A percentile compares a stretch with the other conserved stretches of the same genome.
phyloP scores from a whole-genome alignment of 2,113 vertebrate species.

The Brachyistius frenatus region DNA sequence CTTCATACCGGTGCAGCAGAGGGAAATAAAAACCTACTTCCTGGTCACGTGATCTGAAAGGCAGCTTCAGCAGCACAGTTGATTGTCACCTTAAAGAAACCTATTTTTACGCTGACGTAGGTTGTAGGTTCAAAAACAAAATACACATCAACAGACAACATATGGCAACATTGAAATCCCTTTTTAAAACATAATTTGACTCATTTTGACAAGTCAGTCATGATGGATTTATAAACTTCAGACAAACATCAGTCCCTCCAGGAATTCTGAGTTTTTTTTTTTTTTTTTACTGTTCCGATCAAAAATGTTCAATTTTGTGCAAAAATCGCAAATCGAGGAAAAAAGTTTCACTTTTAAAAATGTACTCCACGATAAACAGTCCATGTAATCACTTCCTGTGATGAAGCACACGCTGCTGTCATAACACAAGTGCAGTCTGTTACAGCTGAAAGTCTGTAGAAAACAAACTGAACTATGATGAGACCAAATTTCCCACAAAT shows the following conservation, averaged over 20 bases:
- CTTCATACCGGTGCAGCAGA: conserved; percentile 30
- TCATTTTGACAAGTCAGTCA: conserved; percentile 1
- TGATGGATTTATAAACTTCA: background rate
- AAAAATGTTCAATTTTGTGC: too few relatives aligned
- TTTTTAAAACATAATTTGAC: conserved; percentile 28
- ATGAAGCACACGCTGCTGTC: too few relatives aligned
- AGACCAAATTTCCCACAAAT: too few relatives aligned
- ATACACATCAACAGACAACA: background rate
- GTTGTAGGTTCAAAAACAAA: background rate
- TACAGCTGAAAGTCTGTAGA: too few relatives aligned
- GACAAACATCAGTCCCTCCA: background rate
- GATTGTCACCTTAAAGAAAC: background rate
- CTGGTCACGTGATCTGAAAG: background rate
- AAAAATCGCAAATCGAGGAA: too few relatives aligned
- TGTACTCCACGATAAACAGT: too few relatives aligned
- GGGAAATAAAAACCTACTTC: conserved; percentile 2
- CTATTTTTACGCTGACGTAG: background rate
- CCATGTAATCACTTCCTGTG: too few relatives aligned
- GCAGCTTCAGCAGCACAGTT: background rate
- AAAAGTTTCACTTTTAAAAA: too few relatives aligned
- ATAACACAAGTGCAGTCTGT: too few relatives aligned
- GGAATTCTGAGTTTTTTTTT: too few relatives aligned
- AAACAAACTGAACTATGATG: too few relatives aligned
- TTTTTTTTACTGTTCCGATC: too few relatives aligned
- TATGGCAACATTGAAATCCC: conserved; percentile 39